These are phyloP conservation scores for Macrotus californicus DNA, from an alignment of 2,113 vertebrate genomes.

Conservation along the genomic window DNA sequence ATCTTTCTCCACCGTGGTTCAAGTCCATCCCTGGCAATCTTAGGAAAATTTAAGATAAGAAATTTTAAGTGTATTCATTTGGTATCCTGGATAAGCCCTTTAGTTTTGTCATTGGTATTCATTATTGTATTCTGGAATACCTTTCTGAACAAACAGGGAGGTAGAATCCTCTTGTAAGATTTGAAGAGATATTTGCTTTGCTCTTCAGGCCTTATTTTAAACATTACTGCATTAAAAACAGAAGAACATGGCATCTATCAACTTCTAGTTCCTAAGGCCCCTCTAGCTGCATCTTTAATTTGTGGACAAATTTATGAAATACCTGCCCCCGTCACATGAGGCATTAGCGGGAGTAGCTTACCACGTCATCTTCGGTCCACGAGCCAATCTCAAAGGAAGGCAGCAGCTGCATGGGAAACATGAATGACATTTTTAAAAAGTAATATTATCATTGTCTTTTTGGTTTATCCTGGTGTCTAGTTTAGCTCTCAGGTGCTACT, in stretches of 20 bases:
- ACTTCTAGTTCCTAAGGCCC: not conserved
- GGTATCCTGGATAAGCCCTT: not conserved
- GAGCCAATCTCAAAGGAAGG: slow-evolving; percentile 94
- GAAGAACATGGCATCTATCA: not conserved
- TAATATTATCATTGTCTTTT: slow-evolving; percentile 35
- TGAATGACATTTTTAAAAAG: slow-evolving; percentile 73
- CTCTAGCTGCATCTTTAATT: not conserved
- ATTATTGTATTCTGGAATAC: not conserved
- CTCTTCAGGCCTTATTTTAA: not conserved
- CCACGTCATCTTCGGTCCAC: slow-evolving; percentile 98
- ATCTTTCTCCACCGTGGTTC: not conserved
- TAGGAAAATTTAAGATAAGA: not conserved
- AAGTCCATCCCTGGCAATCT: not conserved
- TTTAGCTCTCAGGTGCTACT: not conserved
- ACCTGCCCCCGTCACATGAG: not conserved
- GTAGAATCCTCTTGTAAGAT: not conserved
- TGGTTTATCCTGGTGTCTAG: slow-evolving; percentile 35
- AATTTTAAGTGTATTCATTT: not conserved
- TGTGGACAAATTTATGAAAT: not conserved
- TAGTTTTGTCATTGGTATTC: not conserved
- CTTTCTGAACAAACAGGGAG: not conserved
- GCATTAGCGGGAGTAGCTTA: slow-evolving; percentile 79
- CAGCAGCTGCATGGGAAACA: slow-evolving; percentile 89
- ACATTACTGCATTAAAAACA: slow-evolving; percentile 10
- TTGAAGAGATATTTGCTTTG: slow-evolving; percentile 14